These are phyloP conservation scores for Ispidina picta DNA, from an alignment of 2,797 vertebrate genomes.

Conservation along the genomic window DNA sequence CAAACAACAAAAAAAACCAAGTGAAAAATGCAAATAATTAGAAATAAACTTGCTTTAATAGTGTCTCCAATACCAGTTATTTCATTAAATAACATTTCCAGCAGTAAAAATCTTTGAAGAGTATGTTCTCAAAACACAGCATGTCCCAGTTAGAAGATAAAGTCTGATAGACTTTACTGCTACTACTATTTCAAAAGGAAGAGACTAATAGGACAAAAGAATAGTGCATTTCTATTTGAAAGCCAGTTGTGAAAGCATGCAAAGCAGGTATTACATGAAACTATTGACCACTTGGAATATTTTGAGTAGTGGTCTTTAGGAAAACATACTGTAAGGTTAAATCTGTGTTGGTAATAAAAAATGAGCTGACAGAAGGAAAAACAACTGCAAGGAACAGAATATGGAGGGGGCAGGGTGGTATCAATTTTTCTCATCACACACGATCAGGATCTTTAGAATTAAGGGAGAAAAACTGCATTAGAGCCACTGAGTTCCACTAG, in stretches of 20 bases:
- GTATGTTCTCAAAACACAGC: not conserved
- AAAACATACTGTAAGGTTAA: not conserved
- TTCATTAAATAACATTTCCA: not conserved
- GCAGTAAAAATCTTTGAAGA: not conserved
- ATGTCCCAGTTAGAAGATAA: not conserved
- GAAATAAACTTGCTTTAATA: not conserved
- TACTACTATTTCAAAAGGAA: not conserved
- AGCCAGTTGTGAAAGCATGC: not conserved
- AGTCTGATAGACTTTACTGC: accelerated
- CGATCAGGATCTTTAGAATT: not conserved
- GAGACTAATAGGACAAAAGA: not conserved
- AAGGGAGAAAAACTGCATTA: accelerated
- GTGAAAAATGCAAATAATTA: not conserved
- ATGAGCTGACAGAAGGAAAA: not conserved
- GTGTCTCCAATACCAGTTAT: not conserved
- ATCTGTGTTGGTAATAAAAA: not conserved
- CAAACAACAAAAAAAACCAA: too few species aligned
- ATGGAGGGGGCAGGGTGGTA: not conserved
- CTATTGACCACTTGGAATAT: not conserved
- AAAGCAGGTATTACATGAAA: not conserved
- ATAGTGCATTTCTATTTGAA: not conserved
- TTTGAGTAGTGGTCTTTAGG: not conserved
- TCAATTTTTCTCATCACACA: not conserved
- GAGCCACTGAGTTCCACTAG: not conserved
- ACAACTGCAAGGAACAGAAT: not conserved